Evolutionary conservation across 2,113 vertebrate species (phyloP).

Genomic region (Chionodraco myersi): DNA sequence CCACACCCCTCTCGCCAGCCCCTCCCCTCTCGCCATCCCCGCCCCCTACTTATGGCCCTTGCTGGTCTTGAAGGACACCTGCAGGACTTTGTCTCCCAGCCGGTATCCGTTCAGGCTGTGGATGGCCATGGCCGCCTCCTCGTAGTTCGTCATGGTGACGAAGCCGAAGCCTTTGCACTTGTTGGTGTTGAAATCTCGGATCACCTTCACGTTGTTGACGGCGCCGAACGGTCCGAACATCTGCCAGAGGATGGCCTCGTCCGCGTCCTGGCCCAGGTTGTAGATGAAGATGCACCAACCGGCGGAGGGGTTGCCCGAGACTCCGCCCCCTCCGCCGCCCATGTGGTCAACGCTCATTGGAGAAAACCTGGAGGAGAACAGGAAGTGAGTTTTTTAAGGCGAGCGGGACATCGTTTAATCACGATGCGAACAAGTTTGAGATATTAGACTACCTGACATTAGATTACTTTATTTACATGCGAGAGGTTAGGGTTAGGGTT

Average conservation of each 20-base stretch:
- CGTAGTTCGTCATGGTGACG: conserved; percentile 99
- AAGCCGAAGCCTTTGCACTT: conserved; percentile 99
- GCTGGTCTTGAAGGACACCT: conserved; percentile 99
- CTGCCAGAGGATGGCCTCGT: conserved; percentile 99
- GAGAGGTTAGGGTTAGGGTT: too few relatives aligned
- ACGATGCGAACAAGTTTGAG: too few relatives aligned
- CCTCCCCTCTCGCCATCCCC: too few relatives aligned
- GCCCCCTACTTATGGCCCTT: conserved; percentile 93
- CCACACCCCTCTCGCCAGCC: too few relatives aligned
- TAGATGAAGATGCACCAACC: conserved; percentile 99
- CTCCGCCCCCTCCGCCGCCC: conserved; percentile 92
- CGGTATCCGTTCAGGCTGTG: conserved; percentile 98
- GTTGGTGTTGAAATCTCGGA: conserved; percentile 99
- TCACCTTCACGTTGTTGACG: conserved; percentile 99
- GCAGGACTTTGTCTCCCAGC: conserved; percentile 98
- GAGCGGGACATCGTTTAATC: too few relatives aligned
- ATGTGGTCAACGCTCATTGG: conserved; percentile 99
- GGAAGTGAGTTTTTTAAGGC: conserved; percentile 34
- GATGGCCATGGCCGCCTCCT: conserved; percentile 99
- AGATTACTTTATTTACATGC: too few relatives aligned
- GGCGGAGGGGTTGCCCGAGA: conserved; percentile 90
- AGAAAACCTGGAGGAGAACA: conserved; percentile 90
- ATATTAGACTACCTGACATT: too few relatives aligned
- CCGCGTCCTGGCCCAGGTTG: conserved; percentile 97
- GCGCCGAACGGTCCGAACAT: conserved; percentile 99